These are phyloP conservation scores for Gadopsis marmoratus DNA, from an alignment of 2,797 vertebrate genomes.

Conservation along the genomic window DNA sequence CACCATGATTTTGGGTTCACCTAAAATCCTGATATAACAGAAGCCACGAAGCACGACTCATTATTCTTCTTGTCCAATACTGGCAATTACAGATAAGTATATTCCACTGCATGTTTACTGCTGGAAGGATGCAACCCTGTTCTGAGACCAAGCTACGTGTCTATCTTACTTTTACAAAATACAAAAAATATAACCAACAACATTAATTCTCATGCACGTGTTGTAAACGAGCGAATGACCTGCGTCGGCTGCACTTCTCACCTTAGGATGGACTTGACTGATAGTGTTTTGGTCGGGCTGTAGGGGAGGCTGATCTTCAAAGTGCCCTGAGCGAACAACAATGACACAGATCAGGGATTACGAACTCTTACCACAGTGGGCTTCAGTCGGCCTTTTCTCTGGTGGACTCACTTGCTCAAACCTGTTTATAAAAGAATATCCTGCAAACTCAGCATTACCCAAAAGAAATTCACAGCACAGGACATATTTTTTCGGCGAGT, in stretches of 20 bases:
- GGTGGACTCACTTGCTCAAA: conserved; percentile 6
- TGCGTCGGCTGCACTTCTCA: conserved; percentile 70
- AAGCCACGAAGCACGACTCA: not conserved
- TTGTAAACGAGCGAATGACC: conserved; percentile 3
- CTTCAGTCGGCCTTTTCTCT: conserved; percentile 15
- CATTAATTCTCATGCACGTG: conserved; percentile 6
- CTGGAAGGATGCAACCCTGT: not conserved
- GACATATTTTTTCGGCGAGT: conserved; percentile 22
- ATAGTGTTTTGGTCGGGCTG: conserved; percentile 98
- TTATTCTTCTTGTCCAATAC: not conserved
- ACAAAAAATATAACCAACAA: not conserved
- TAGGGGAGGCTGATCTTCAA: conserved; percentile 99
- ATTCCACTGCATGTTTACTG: not conserved
- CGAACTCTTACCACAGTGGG: not conserved
- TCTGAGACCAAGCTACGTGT: not conserved
- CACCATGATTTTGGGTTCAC: not conserved
- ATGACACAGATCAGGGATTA: conserved; percentile 52
- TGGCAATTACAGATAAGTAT: not conserved
- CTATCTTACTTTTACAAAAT: too few species aligned
- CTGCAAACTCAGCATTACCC: not conserved
- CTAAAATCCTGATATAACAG: not conserved
- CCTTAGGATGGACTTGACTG: conserved; percentile 99
- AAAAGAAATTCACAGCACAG: conserved; percentile 6
- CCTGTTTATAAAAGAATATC: conserved; percentile 1
- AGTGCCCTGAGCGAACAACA: conserved; percentile 89